These are phyloP conservation scores for Lottia gigantea DNA, from an alignment of 2,888 invertebrate genomes.

Conservation along the genomic window DNA sequence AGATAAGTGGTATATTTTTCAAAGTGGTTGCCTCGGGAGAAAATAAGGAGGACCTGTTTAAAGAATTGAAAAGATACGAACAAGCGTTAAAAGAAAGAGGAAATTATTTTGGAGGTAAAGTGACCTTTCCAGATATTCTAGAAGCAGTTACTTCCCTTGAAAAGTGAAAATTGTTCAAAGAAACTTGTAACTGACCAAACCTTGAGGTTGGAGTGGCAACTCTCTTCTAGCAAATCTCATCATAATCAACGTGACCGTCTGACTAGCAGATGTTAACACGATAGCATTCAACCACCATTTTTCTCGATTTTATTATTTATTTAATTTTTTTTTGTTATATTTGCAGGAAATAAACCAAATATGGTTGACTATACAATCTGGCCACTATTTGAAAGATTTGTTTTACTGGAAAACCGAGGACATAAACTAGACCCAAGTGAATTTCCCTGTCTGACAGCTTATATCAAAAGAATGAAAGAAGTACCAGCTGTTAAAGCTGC, in stretches of 20 bases:
- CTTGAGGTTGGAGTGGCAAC: no score
- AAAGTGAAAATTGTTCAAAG: no score
- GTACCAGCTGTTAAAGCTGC: constrained; percentile 43
- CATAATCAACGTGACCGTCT: no score
- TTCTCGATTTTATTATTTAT: no score
- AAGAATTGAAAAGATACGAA: constrained; percentile 31
- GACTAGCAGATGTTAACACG: no score
- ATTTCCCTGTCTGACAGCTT: constrained; percentile 39
- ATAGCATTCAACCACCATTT: no score
- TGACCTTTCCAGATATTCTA: no score
- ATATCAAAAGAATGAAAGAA: constrained; percentile 42
- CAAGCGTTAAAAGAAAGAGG: constrained; percentile 27
- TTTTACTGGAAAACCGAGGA: constrained; percentile 19
- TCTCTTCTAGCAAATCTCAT: no score
- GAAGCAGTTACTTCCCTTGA: no score
- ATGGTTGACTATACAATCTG: constrained; percentile 54
- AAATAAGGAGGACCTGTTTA: constrained; percentile 19
- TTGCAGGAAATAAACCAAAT: constrained; percentile 33
- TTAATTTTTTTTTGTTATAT: not conserved
- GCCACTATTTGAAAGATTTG: constrained; percentile 54
- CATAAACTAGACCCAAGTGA: constrained; percentile 5
- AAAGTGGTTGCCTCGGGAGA: constrained; percentile 14
- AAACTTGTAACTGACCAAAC: no score
- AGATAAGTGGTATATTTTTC: no score
- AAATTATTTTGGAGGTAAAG: constrained; percentile 42